A percentile compares a stretch with the other conserved stretches of the same genome.
Evolutionary conservation across 2,797 vertebrate species (phyloP).

Genomic region (Orientallactaga sibirica): DNA sequence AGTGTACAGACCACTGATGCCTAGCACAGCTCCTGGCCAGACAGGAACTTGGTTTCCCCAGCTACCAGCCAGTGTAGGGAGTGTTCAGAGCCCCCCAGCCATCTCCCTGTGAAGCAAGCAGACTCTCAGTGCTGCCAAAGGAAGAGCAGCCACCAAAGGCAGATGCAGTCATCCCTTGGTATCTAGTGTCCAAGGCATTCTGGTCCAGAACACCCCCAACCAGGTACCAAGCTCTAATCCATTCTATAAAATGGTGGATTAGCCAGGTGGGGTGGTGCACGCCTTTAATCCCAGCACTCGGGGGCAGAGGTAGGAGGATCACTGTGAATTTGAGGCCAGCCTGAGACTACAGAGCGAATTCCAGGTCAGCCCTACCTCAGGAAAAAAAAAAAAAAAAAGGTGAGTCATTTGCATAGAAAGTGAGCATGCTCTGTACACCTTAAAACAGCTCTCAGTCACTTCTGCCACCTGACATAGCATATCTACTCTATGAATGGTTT

Average conservation of each 20-base stretch:
- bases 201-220: background rate
- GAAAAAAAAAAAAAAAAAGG: background rate
- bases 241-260: background rate
- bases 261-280: no score
- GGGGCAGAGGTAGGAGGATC: no score
- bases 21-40: background rate
- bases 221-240: background rate
- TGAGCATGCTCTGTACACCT: background rate
- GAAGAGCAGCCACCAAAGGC: background rate
- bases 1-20: background rate
- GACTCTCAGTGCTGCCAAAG: background rate
- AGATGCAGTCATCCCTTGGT: background rate
- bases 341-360: no score
- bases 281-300: no score
- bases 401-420: background rate
- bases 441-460: background rate
- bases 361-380: no score
- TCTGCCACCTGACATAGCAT: background rate
- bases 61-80: fast-evolving
- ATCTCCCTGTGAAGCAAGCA: background rate
- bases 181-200: no score
- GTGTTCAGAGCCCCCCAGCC: background rate
- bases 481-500: background rate
- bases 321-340: no score
- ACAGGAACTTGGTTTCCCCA: background rate